These are phyloP conservation scores for Paradisaea rubra DNA, from an alignment of 2,113 vertebrate genomes.

Conservation along the genomic window DNA sequence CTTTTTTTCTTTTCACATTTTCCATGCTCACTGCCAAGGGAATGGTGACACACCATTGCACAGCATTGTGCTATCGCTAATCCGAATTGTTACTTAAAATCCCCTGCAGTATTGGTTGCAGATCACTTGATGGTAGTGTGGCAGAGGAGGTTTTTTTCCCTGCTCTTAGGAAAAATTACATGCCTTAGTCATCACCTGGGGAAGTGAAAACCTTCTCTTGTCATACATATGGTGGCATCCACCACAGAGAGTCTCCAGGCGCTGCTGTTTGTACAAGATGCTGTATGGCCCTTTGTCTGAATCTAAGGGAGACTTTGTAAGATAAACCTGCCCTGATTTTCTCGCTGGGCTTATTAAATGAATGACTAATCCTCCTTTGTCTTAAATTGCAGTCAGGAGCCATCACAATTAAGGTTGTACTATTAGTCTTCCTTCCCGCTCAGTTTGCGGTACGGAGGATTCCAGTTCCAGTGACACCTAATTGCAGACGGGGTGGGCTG, in stretches of 20 bases:
- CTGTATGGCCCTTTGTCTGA: background rate
- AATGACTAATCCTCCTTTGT: background rate
- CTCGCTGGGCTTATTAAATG: background rate
- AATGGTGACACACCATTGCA: background rate
- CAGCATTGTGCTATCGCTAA: background rate
- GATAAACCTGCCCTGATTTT: background rate
- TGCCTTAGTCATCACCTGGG: background rate
- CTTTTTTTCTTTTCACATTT: background rate
- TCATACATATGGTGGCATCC: background rate
- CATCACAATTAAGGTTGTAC: background rate
- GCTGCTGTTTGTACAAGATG: background rate
- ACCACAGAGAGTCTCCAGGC: background rate
- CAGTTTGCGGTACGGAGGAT: background rate
- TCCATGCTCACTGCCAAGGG: background rate
- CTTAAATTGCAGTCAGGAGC: background rate
- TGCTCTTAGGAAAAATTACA: background rate
- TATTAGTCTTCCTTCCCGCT: background rate
- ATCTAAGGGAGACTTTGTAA: background rate
- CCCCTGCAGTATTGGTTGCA: background rate
- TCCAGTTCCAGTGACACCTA: background rate
- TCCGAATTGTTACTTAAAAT: background rate
- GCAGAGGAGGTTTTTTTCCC: background rate
- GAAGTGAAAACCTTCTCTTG: background rate
- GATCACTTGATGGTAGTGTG: background rate
- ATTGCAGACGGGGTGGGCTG: background rate